Evolutionary conservation across 2,888 invertebrate species (phyloP).

Genomic region (Mellilla xanthometata): DNA sequence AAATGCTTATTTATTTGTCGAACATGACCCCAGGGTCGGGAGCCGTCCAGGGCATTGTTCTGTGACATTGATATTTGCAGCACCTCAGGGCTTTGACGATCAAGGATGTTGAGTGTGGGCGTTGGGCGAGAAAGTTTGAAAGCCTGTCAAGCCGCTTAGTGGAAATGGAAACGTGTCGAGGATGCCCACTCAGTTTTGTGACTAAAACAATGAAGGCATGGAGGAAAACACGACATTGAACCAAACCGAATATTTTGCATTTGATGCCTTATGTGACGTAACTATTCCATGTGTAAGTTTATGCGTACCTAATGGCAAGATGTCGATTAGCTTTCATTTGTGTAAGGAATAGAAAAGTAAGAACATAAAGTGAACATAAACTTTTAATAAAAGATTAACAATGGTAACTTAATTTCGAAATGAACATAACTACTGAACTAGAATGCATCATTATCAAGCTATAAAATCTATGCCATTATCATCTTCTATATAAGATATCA

Average conservation of each 20-base stretch:
- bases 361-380: background rate
- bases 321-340: too few relatives aligned
- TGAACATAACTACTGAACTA: too few relatives aligned
- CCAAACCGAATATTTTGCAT: too few relatives aligned
- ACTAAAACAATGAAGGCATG: constrained; percentile 3
- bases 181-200: constrained; percentile 7
- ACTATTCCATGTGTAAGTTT: too few relatives aligned
- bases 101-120: constrained; percentile 29
- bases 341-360: too few relatives aligned
- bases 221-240: background rate
- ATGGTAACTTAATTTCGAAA: too few relatives aligned
- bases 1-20: constrained; percentile 72
- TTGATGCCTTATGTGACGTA: too few relatives aligned
- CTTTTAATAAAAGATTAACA: too few relatives aligned
- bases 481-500: background rate
- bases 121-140: constrained; percentile 24
- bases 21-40: constrained; percentile 54
- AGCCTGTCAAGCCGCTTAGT: constrained; percentile 10
- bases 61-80: constrained; percentile 47
- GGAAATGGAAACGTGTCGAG: constrained; percentile 13
- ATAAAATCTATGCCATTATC: background rate
- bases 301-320: too few relatives aligned
- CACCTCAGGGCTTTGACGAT: constrained; percentile 31
- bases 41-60: constrained; percentile 44
- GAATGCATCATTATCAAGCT: too few relatives aligned